These are phyloP conservation scores for Metalampra italica DNA, from an alignment of 2,888 invertebrate species.

Conservation along the genomic window DNA sequence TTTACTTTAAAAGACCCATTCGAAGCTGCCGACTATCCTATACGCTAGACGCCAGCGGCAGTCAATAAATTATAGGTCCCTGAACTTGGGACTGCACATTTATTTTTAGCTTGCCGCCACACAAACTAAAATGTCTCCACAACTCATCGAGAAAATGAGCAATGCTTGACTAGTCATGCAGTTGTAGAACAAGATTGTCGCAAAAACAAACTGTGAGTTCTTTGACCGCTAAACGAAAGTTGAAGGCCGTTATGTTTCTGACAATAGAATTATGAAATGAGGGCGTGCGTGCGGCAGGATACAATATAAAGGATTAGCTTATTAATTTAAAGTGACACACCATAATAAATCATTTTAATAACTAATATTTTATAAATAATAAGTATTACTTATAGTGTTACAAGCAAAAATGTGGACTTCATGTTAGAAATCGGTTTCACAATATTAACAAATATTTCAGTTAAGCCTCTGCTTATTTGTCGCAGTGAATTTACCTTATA, in stretches of 20 bases:
- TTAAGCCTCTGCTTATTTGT: constrained; percentile 3
- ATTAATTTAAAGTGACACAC: background rate
- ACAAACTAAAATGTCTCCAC: constrained; percentile 16
- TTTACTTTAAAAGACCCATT: constrained; percentile 1
- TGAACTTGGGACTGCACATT: constrained; percentile 54
- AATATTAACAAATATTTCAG: constrained; percentile 3
- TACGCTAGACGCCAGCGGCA: background rate
- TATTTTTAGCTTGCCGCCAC: constrained; percentile 41
- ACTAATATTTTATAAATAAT: too few species aligned
- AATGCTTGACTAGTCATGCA: constrained; percentile 17
- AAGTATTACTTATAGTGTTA: too few species aligned
- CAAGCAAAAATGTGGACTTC: too few species aligned
- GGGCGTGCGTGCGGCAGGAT: background rate
- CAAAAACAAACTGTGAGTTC: constrained; percentile 6
- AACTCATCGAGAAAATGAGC: constrained; percentile 14
- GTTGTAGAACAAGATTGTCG: constrained; percentile 10
- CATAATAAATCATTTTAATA: background rate
- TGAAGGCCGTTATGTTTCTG: constrained; percentile 3
- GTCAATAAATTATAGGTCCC: constrained; percentile 48
- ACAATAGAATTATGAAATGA: background rate
- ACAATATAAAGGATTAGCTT: background rate
- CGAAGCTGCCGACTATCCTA: background rate
- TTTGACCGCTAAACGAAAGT: constrained; percentile 7
- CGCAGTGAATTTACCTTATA: constrained; percentile 3
- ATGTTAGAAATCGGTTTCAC: background rate